Conservation (phyloP, 2,797 vertebrate genomes). For the Oreortyx pictus region DNA sequence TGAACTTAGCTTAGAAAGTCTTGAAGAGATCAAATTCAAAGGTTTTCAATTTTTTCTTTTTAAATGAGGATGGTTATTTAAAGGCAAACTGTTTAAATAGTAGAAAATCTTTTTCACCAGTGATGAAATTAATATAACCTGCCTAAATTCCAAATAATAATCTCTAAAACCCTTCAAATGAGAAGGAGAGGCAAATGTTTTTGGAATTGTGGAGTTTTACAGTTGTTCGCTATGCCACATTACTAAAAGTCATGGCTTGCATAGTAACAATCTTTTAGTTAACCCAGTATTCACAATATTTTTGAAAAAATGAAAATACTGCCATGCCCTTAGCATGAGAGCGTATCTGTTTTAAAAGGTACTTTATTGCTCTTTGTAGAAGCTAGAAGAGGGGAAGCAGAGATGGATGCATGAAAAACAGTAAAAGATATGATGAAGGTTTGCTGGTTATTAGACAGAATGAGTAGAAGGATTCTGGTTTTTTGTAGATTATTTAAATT, state of each 20-base stretch:
- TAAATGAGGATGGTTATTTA: constrained; percentile 28
- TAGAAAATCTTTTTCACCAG: constrained; percentile 1
- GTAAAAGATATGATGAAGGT: not conserved
- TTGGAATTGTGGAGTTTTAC: constrained; percentile 36
- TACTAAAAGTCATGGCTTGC: not conserved
- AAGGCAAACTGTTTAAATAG: constrained; percentile 41
- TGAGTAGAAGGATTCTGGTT: not conserved
- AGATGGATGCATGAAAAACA: not conserved
- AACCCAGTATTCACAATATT: not conserved
- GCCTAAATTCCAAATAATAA: constrained; percentile 17
- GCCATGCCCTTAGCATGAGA: not conserved
- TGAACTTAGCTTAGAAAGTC: not conserved
- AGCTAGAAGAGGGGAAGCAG: not conserved
- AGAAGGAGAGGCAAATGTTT: not conserved
- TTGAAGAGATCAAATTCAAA: constrained; percentile 3
- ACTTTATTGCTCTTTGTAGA: not conserved
- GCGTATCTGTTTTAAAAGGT: not conserved
- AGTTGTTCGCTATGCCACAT: not conserved
- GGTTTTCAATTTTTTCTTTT: not conserved
- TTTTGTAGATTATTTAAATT: not conserved
- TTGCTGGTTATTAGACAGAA: not conserved
- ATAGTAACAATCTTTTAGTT: not conserved
- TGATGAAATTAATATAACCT: constrained; percentile 28
- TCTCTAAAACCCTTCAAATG: constrained; percentile 35
- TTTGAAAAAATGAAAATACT: not conserved